Evolutionary conservation across 1,140 invertebrate genomes (phyloP).

Genomic region (Drosophila repleta): DNA sequence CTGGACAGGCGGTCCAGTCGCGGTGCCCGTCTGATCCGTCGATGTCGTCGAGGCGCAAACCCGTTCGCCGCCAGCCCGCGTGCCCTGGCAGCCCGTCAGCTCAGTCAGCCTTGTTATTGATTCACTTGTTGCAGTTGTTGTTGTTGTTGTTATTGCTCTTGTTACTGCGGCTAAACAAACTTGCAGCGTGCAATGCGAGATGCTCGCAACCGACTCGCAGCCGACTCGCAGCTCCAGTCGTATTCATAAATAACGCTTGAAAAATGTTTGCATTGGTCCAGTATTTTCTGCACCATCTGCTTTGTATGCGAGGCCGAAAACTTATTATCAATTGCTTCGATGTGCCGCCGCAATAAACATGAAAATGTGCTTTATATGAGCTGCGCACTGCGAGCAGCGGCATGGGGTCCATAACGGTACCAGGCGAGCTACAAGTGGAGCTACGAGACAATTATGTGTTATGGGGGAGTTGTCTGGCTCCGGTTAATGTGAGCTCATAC

Average conservation of each 20-base stretch:
- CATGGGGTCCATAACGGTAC: slow-evolving; percentile 56
- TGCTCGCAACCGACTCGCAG: slow-evolving; percentile 33
- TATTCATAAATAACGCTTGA: slow-evolving; percentile 81
- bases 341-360: slow-evolving; percentile 66
- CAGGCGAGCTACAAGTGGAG: background rate
- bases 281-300: slow-evolving; percentile 36
- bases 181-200: slow-evolving; percentile 34
- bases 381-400: slow-evolving; percentile 7
- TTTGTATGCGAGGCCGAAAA: slow-evolving; percentile 17
- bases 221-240: slow-evolving; percentile 52
- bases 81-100: background rate
- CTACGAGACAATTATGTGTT: slow-evolving; percentile 9
- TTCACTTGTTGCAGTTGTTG: slow-evolving; percentile 38
- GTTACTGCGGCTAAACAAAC: slow-evolving; percentile 57
- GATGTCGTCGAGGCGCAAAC: slow-evolving; percentile 39
- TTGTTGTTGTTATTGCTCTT: slow-evolving; percentile 27
- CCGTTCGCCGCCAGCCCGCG: slow-evolving; percentile 26
- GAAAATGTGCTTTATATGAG: slow-evolving; percentile 61
- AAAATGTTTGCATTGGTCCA: slow-evolving; percentile 58
- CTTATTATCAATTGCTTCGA: slow-evolving; percentile 74
- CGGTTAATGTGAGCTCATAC: background rate
- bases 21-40: slow-evolving; percentile 31
- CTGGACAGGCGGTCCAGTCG: background rate
- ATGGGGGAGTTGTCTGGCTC: slow-evolving; percentile 11
- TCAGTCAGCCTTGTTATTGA: slow-evolving; percentile 37